A percentile compares a stretch with the other conserved stretches of the same genome.
Conservation (phyloP, 2,888 invertebrate genomes). For the Morpho helenor region DNA sequence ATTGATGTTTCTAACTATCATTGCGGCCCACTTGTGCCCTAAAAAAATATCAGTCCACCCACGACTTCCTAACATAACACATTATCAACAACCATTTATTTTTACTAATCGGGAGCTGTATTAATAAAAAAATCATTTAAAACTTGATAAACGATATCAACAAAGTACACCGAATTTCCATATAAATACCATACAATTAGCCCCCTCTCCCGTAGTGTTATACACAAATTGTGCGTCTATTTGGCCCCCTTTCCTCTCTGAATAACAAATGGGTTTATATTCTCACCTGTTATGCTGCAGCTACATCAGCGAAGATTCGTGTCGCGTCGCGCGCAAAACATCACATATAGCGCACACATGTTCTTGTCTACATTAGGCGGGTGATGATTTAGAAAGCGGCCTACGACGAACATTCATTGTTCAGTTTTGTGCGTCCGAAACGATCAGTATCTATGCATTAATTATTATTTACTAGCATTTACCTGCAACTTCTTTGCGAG, state of each 20-base stretch:
- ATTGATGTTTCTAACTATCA: neutral
- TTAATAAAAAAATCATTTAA: constrained; percentile 7
- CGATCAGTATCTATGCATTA: too few species aligned
- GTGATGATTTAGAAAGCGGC: too few species aligned
- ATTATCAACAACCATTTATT: neutral
- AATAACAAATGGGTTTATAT: constrained; percentile 37
- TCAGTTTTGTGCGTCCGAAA: too few species aligned
- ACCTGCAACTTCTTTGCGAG: too few species aligned
- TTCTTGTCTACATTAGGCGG: too few species aligned
- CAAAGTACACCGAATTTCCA: constrained; percentile 34
- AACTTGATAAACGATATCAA: constrained; percentile 31
- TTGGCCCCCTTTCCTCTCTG: constrained; percentile 32
- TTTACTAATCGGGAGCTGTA: neutral
- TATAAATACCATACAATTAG: constrained; percentile 37
- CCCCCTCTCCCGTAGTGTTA: constrained; percentile 27
- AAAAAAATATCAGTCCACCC: too few species aligned
- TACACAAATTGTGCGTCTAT: constrained; percentile 31
- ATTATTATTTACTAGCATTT: too few species aligned
- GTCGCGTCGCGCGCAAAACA: too few species aligned
- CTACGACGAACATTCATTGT: too few species aligned
- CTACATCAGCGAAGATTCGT: too few species aligned
- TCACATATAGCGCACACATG: too few species aligned
- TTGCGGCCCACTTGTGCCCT: neutral
- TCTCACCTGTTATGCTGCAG: constrained; percentile 30
- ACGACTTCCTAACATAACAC: neutral